Base-by-base conservation (phyloP, 2,888 invertebrate genomes). In the Cataglyphis albicans region DNA sequence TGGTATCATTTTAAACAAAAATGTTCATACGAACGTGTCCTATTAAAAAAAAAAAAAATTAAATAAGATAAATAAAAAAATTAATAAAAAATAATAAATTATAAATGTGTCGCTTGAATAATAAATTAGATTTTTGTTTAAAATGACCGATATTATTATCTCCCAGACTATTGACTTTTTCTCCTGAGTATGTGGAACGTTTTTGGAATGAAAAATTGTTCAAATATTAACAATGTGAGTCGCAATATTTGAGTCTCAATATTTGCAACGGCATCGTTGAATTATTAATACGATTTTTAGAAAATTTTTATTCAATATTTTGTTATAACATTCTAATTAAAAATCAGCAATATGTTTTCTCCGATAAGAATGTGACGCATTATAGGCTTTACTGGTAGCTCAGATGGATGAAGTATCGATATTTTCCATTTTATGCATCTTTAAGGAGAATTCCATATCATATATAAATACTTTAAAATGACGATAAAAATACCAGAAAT, bases 381-480 rank as follows among this genome's bases (percentile, higher is more conserved):
- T 52, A 70, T 9, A 21, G 15, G 32, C 3, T 52, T n/a, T 68
- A 3, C 4, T n/a, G 25, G 1, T 25, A 25, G 25, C 25, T 18
- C 5, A 57, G 4, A 21, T 57, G 10, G 9, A 52, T 21, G 52
- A 52, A 12, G 32, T 21, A 52, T 68, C 12, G n/a, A 32, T 68
- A 52, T 68, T 3, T 3, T 38, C 21, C 38, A 10, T 10, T 6
- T 57, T 21, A 4, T 32, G 35, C 35, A 1, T 15, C 21, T 3
- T 4, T 38, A 25, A 73, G 38, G 25, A 25, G 25, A 61, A 73
- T 41, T 61, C 12, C n/a, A 48, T 18, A 44, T 44, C 29, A 18
- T 44, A 61, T 41, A 41, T 41, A 41, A 29, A 44, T 74, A 44
- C 29, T 74, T 74, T 1, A 18, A 74, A 21, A 61, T 15, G 25